Percentiles rank a stretch among this genome's conserved stretches.
Conservation (phyloP, 2,797 vertebrate genomes). For the Sternotherus odoratus region DNA sequence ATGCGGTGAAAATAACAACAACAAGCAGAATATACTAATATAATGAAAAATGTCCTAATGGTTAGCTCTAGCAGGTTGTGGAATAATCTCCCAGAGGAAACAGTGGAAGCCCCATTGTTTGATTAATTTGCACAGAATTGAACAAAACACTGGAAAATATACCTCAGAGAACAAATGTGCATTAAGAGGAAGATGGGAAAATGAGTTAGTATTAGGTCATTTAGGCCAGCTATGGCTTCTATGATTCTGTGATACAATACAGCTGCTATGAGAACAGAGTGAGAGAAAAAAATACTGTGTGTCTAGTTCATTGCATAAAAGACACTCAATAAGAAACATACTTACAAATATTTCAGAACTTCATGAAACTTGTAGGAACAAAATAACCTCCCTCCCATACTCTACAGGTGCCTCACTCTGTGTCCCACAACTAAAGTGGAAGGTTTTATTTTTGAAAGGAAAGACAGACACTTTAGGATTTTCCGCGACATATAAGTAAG, state of each 20-base stretch:
- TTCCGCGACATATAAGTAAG: not conserved
- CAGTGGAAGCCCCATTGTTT: conserved; percentile 41
- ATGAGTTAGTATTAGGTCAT: conserved; percentile 27
- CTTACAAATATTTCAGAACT: not conserved
- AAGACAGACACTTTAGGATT: fast-evolving
- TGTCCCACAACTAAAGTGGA: not conserved
- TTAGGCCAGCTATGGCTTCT: conserved; percentile 31
- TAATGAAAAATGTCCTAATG: not conserved
- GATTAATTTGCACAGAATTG: conserved; percentile 52
- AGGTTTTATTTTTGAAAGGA: fast-evolving
- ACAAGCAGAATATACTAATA: conserved; percentile 14
- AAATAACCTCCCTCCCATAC: not conserved
- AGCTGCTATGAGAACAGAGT: conserved; percentile 3
- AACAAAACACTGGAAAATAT: conserved; percentile 51
- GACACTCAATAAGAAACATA: not conserved
- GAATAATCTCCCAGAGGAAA: conserved; percentile 46
- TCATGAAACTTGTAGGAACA: not conserved
- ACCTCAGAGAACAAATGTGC: not conserved
- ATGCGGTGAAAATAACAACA: not conserved
- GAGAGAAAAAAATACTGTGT: not conserved
- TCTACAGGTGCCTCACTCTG: not conserved
- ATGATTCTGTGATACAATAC: conserved; percentile 30
- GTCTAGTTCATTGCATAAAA: conserved; percentile 10
- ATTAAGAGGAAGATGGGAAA: conserved; percentile 43
- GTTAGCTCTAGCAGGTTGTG: conserved; percentile 7